These are phyloP conservation scores for Eulemur rubriventer DNA, from an alignment of 2,797 vertebrate species.

Conservation along the genomic window DNA sequence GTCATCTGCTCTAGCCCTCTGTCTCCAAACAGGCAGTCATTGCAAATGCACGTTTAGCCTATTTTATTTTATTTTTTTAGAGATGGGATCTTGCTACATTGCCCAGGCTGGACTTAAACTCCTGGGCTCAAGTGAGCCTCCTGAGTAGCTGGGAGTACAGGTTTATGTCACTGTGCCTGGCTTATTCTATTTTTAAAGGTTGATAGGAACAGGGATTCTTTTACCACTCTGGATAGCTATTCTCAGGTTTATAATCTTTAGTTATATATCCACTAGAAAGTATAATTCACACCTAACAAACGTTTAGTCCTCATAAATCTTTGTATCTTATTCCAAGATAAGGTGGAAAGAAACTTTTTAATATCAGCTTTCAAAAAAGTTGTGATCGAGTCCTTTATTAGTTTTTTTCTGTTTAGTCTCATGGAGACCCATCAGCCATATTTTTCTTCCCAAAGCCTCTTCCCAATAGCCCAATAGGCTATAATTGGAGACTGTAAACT, in stretches of 20 bases:
- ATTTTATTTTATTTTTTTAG: not conserved
- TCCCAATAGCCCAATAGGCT: not conserved
- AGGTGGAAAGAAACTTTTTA: not conserved
- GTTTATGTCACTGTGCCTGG: not conserved
- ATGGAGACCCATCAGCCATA: not conserved
- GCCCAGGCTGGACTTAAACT: not conserved
- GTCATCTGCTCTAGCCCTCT: not conserved
- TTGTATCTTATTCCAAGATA: not conserved
- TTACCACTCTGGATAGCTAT: not conserved
- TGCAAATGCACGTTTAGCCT: slow-evolving; percentile 15
- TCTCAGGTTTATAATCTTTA: slow-evolving; percentile 21
- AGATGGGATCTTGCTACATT: not conserved
- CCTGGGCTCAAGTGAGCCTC: not conserved
- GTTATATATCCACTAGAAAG: not conserved
- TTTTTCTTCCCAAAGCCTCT: slow-evolving; percentile 4
- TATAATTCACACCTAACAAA: slow-evolving; percentile 3
- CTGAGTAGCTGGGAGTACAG: not conserved
- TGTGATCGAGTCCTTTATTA: slow-evolving; percentile 5
- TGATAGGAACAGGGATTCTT: not conserved
- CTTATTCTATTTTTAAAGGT: slow-evolving; percentile 38
- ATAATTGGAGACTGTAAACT: slow-evolving; percentile 49
- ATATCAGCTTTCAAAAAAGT: not conserved
- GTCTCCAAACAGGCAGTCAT: not conserved
- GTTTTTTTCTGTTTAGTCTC: not conserved
- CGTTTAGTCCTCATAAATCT: slow-evolving; percentile 12